Percentiles rank a stretch among this genome's conserved stretches.
Conservation (phyloP, 2,113 vertebrate genomes). For the Salminus brasiliensis region DNA sequence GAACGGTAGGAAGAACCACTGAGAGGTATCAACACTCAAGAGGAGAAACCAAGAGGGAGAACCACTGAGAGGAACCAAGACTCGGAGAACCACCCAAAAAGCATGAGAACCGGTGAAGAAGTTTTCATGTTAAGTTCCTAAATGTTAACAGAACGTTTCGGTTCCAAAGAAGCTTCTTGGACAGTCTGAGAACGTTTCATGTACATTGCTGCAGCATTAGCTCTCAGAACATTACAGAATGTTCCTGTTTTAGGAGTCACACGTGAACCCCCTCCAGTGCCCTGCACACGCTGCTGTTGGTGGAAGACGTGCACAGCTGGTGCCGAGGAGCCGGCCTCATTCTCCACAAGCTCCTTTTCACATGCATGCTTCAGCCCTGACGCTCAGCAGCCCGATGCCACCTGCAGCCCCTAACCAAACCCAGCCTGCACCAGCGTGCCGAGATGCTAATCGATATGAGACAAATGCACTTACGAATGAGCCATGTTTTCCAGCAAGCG, state of each 20-base stretch:
- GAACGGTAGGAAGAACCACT: too few species aligned
- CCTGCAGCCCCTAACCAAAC: conserved; percentile 71
- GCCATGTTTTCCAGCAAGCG: conserved; percentile 41
- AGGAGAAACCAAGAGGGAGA: too few species aligned
- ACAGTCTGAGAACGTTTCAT: too few species aligned
- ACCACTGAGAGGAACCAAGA: too few species aligned
- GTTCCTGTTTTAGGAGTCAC: not conserved
- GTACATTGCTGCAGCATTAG: not conserved
- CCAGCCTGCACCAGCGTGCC: conserved; percentile 56
- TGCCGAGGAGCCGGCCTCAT: conserved; percentile 58
- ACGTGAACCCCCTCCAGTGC: not conserved
- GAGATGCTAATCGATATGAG: conserved; percentile 61
- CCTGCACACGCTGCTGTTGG: conserved; percentile 20
- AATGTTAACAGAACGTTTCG: too few species aligned
- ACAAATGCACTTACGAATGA: conserved; percentile 12
- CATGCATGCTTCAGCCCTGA: conserved; percentile 72
- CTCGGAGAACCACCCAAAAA: too few species aligned
- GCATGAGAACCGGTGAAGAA: too few species aligned
- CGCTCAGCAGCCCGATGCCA: conserved; percentile 70
- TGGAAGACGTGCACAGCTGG: conserved; percentile 64
- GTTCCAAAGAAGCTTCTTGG: too few species aligned
- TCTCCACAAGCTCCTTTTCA: conserved; percentile 69
- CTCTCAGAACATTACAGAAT: not conserved
- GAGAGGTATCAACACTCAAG: too few species aligned
- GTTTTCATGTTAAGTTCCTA: too few species aligned